Conservation (phyloP, 2,888 invertebrate genomes). For the Mactromeris polynyma region DNA sequence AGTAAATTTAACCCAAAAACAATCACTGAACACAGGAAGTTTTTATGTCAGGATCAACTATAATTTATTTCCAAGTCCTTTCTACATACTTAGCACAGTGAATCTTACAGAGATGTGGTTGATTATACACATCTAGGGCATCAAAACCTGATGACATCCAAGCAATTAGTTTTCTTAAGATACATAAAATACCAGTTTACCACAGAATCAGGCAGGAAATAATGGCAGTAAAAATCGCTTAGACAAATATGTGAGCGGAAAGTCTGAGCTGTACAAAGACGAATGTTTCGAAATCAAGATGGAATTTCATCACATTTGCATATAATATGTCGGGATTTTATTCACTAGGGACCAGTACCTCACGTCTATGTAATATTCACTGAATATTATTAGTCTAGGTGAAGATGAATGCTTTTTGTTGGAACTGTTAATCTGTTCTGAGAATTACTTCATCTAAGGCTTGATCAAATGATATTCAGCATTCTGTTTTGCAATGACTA, state of each 20-base stretch:
- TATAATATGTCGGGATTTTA: neutral
- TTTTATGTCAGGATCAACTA: too few relatives aligned
- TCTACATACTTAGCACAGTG: too few relatives aligned
- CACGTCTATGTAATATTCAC: neutral
- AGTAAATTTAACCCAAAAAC: too few relatives aligned
- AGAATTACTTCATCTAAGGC: neutral
- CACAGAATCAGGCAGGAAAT: neutral
- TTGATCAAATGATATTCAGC: neutral
- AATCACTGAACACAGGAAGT: too few relatives aligned
- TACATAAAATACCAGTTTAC: slow-evolving; percentile 1
- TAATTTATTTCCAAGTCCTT: too few relatives aligned
- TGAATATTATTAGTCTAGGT: neutral
- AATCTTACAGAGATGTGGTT: neutral
- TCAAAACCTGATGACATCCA: neutral
- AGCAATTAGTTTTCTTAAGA: neutral
- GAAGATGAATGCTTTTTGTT: neutral
- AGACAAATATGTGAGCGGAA: neutral
- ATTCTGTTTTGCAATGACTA: neutral
- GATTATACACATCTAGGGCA: neutral
- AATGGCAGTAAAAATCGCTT: neutral
- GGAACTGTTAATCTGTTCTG: neutral
- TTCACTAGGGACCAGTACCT: neutral
- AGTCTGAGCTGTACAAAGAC: neutral
- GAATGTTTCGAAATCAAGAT: neutral
- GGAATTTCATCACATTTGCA: slow-evolving; percentile 10